Base-by-base conservation (phyloP, 2,888 invertebrate genomes). In the Dolichomitus sp. region DNA sequence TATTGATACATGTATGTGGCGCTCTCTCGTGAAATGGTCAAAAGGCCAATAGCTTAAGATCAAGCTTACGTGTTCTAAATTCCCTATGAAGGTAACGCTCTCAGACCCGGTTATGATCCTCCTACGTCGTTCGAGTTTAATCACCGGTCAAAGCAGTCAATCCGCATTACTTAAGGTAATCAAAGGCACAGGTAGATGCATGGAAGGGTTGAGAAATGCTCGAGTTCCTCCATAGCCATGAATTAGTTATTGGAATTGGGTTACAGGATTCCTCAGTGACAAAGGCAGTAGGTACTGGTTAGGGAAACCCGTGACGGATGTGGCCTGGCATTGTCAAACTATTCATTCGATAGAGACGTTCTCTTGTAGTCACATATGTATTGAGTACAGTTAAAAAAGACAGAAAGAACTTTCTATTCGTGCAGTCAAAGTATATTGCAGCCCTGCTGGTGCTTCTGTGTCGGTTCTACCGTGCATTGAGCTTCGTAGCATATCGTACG, bases 201-300 rank as follows among this genome's bases (percentile, higher is more conserved):
- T 12, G 19, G 19, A 19, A 42, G 45, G 23, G 17, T 12, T 23
- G 54, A 42, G 27, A 65, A 23, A 68, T 23, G 50, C 50, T 19
- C 37, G 2, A 23, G 30, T 40, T n/a, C 17, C 42, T 37, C 52
- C 42, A 27, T 52, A 19, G 57, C 79, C 50, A 42, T 48, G 30
- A 70, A 75, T 80, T 63, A 84, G 81, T 85, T 84, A 84, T 85
- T 61, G 81, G 76, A 80, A 85, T 84, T 79, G 59, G 65, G 76
- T 84, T 77, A 76, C 65, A 52, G 75, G 48, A 73, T 54, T 54
- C 30, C 54, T 54, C 54, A 30, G 12, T 45, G 33, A 75, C 54
- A 66, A 48, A 19, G 75, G 9, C n/a, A 27, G 45, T n/a, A 19
- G 12, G 27, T 27, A 12, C 19, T 30, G 19, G 4, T 9, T 17